Conservation (phyloP, 1,140 invertebrate species). For the Macrosteles quadrilineatus region DNA sequence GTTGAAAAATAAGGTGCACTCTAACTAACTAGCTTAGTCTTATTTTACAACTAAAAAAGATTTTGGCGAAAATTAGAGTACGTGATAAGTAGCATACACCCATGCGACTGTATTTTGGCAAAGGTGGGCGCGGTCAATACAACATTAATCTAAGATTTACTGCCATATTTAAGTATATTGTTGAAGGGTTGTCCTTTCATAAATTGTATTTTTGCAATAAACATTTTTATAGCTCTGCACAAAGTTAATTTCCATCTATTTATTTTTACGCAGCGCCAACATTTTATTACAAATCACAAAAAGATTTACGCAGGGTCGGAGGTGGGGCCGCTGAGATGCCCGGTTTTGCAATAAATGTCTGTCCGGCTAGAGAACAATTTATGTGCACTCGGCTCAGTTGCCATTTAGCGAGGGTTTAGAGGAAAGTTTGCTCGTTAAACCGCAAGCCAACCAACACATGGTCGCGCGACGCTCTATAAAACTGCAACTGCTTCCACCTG, state of each 20-base stretch:
- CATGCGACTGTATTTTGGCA: no score
- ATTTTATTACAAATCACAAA: conserved; percentile 19
- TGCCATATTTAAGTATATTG: conserved; percentile 17
- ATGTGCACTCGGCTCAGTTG: not conserved
- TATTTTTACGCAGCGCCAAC: conserved; percentile 11
- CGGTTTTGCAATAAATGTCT: conserved; percentile 9
- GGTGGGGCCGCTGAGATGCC: no score
- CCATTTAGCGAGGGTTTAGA: conserved; percentile 4
- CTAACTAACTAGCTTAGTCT: no score
- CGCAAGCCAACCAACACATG: no score
- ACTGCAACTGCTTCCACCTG: no score
- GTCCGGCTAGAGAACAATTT: conserved; percentile 15
- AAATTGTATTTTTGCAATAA: conserved; percentile 20
- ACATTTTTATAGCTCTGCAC: not conserved
- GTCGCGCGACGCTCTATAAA: no score
- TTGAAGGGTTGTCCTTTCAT: conserved; percentile 11
- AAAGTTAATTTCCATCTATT: conserved; percentile 20
- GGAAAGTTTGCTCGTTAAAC: not conserved
- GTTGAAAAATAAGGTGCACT: no score
- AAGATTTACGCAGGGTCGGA: not conserved
- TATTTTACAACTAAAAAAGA: no score
- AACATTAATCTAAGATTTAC: no score
- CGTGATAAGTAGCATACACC: no score
- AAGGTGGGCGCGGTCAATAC: no score
- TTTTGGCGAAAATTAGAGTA: no score